Conservation (phyloP, 2,888 invertebrate species). For the Orchestes rusci region DNA sequence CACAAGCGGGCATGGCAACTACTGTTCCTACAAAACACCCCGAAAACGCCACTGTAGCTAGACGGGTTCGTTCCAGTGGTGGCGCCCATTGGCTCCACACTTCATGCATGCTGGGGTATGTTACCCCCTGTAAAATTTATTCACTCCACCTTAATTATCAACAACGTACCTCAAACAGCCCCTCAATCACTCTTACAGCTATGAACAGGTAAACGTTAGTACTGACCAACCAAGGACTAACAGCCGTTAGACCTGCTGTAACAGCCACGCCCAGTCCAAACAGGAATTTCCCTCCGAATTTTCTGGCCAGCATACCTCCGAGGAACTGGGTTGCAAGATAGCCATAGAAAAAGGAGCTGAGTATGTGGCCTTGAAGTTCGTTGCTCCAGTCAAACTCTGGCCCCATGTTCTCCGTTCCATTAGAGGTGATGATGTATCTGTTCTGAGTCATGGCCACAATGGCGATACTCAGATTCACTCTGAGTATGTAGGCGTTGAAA, state of each 20-base stretch:
- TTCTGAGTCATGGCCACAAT: conserved; percentile 85
- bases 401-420: conserved; percentile 44
- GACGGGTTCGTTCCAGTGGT: conserved; percentile 64
- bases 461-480: conserved; percentile 83
- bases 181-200: conserved; percentile 50
- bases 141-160: background rate
- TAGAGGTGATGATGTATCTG: conserved; percentile 50
- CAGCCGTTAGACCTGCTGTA: conserved; percentile 69
- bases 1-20: conserved; percentile 70
- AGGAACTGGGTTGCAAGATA: conserved; percentile 77
- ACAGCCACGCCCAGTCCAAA: conserved; percentile 73
- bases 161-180: conserved; percentile 31
- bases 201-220: conserved; percentile 63
- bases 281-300: conserved; percentile 76
- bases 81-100: conserved; percentile 82
- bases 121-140: conserved; percentile 54
- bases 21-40: conserved; percentile 82
- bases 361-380: conserved; percentile 65
- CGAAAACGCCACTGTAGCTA: conserved; percentile 76
- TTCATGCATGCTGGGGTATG: conserved; percentile 72
- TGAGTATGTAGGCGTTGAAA: conserved; percentile 67
- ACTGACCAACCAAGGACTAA: conserved; percentile 71
- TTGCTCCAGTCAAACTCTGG: conserved; percentile 70
- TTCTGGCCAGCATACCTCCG: conserved; percentile 76
- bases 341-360: conserved; percentile 86